phyloP scores from a whole-genome alignment of 1,140 invertebrate species.

The Rhyacophila brunnea region DNA sequence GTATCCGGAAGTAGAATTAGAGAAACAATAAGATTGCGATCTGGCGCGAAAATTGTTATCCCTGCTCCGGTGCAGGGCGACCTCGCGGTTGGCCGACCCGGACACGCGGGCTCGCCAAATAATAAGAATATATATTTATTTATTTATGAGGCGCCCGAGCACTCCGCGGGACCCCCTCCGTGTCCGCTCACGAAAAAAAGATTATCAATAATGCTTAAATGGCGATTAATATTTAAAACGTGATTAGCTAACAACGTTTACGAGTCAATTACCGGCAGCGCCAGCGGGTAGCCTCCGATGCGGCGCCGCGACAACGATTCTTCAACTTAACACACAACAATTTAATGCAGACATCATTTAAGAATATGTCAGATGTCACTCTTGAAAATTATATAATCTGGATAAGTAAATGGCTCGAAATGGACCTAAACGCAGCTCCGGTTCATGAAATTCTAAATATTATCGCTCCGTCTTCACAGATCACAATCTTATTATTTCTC shows the following conservation, averaged over 20 bases:
- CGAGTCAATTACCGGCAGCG: slow-evolving; percentile 13
- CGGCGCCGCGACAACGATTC: background rate
- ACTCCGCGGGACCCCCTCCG: background rate
- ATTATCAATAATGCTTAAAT: slow-evolving; percentile 8
- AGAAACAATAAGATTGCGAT: too few relatives aligned
- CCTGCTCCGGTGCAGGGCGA: slow-evolving; percentile 3
- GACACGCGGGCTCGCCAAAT: slow-evolving; percentile 7
- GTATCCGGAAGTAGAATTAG: too few relatives aligned
- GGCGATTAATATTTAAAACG: slow-evolving; percentile 20
- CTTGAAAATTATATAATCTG: too few relatives aligned
- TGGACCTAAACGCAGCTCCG: too few relatives aligned
- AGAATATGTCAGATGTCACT: too few relatives aligned
- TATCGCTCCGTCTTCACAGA: too few relatives aligned
- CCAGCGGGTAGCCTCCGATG: background rate
- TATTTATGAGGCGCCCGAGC: slow-evolving; percentile 23
- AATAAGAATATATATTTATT: slow-evolving; percentile 2
- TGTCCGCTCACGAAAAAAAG: background rate
- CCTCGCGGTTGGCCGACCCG: slow-evolving; percentile 8
- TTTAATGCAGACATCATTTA: too few relatives aligned
- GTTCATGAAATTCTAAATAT: too few relatives aligned
- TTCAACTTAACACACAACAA: too few relatives aligned
- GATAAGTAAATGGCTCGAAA: too few relatives aligned
- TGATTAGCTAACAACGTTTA: slow-evolving; percentile 18
- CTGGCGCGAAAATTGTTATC: background rate
- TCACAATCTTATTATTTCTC: too few relatives aligned